Evolutionary conservation across 1,140 invertebrate species (phyloP).

Genomic region (Papilio polyxenes): DNA sequence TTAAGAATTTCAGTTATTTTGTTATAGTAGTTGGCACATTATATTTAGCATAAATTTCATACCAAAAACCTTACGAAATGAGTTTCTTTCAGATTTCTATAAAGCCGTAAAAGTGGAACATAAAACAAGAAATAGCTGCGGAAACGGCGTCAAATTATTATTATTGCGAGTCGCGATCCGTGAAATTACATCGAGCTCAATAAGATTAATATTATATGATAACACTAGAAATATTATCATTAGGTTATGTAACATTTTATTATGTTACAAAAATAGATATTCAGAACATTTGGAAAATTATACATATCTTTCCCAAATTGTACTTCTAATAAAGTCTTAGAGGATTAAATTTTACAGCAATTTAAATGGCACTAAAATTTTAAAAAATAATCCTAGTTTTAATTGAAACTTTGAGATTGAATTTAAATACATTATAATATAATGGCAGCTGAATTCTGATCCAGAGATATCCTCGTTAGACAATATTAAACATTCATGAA

Average conservation of each 20-base stretch:
- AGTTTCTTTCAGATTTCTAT: neutral
- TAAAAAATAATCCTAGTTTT: too few species aligned
- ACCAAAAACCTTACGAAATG: constrained; percentile 10
- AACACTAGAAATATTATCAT: neutral
- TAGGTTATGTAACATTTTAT: neutral
- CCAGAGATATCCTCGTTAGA: neutral
- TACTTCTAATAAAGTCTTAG: too few species aligned
- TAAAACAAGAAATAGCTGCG: constrained; percentile 11
- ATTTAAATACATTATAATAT: neutral
- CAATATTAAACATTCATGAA: constrained; percentile 19
- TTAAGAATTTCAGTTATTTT: too few species aligned
- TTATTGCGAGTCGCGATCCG: constrained; percentile 18
- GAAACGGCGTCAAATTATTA: constrained; percentile 23
- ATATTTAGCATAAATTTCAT: neutral
- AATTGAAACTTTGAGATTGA: neutral
- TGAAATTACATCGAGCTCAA: constrained; percentile 11
- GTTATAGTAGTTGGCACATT: neutral
- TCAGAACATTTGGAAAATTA: too few species aligned
- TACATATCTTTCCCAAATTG: too few species aligned
- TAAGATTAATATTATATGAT: neutral
- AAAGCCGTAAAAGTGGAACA: constrained; percentile 1
- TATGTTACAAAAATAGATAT: neutral
- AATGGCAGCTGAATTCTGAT: neutral
- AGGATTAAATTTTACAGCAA: too few species aligned
- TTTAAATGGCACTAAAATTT: too few species aligned